Percentiles rank a stretch among this genome's conserved stretches.
Evolutionary conservation across 2,113 vertebrate species (phyloP).

Genomic region (Oreochromis aureus): DNA sequence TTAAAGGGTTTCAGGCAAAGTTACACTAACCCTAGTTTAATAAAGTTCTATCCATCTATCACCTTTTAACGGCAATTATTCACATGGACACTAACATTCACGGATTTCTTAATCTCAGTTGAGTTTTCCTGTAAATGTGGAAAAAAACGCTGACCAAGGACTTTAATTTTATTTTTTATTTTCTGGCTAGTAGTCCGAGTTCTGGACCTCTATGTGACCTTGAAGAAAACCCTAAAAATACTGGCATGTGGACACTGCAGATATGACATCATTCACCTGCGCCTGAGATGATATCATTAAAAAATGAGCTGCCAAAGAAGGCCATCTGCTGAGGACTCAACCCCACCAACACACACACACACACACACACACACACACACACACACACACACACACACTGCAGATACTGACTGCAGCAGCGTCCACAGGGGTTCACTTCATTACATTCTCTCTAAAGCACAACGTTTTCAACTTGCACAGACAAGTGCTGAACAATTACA

Average conservation of each 20-base stretch:
- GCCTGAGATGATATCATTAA: constrained; percentile 24
- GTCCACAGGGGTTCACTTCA: not conserved
- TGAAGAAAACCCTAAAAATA: not conserved
- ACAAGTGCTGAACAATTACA: not conserved
- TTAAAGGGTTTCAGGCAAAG: too few relatives aligned
- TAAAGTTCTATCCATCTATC: not conserved
- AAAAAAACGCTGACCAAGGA: not conserved
- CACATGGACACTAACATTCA: not conserved
- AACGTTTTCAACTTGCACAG: not conserved
- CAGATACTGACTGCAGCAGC: not conserved
- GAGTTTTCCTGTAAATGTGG: not conserved
- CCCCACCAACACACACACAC: not conserved
- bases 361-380: not conserved
- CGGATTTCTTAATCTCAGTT: not conserved
- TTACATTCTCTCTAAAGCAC: not conserved
- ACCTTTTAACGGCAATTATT: not conserved
- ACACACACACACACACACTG: not conserved
- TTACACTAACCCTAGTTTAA: too few relatives aligned
- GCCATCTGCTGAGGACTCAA: constrained; percentile 16
- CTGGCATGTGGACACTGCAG: constrained; percentile 4
- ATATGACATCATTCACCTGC: constrained; percentile 47
- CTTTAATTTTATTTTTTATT: not conserved
- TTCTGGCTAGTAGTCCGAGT: not conserved
- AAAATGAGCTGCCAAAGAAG: constrained; percentile 24
- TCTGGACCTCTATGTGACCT: not conserved